phyloP scores from a whole-genome alignment of 64 coral and sea anemone genomes.

The Montipora capricornis region DNA sequence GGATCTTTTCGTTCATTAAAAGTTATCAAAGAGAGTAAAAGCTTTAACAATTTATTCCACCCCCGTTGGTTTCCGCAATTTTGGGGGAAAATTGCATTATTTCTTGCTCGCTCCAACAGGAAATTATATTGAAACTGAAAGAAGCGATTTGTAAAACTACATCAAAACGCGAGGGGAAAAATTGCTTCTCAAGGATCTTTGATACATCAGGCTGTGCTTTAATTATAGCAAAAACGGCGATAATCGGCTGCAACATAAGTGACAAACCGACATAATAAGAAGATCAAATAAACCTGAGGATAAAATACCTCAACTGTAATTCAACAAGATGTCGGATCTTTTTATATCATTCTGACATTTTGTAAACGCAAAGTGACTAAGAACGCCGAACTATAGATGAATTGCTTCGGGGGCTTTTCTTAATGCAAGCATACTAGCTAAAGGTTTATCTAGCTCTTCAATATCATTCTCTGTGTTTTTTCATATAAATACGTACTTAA shows the following conservation, averaged over 20 bases:
- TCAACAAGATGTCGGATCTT: neutral
- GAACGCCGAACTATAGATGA: neutral
- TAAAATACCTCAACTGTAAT: neutral
- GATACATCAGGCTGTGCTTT: conserved; percentile 3
- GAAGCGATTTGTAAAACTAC: neutral
- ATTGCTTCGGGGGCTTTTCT: neutral
- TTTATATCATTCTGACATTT: neutral
- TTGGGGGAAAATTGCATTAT: conserved; percentile 39
- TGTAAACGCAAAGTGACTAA: neutral
- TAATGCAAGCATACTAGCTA: neutral
- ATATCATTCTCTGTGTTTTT: conserved; percentile 59
- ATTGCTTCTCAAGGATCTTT: neutral
- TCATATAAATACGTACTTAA: conserved; percentile 46
- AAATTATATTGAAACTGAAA: conserved; percentile 15
- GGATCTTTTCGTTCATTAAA: conserved; percentile 45
- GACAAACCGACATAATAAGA: conserved; percentile 41
- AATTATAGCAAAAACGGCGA: neutral
- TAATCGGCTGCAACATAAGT: neutral
- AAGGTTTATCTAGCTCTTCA: conserved; percentile 25
- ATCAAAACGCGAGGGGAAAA: neutral
- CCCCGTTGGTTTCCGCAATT: conserved; percentile 38
- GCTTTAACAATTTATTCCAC: conserved; percentile 50
- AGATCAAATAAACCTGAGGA: conserved; percentile 4
- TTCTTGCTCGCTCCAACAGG: neutral
- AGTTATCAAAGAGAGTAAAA: conserved; percentile 55